Base-by-base conservation (phyloP, 2,888 invertebrate genomes). In the Cataglyphis albicans region DNA sequence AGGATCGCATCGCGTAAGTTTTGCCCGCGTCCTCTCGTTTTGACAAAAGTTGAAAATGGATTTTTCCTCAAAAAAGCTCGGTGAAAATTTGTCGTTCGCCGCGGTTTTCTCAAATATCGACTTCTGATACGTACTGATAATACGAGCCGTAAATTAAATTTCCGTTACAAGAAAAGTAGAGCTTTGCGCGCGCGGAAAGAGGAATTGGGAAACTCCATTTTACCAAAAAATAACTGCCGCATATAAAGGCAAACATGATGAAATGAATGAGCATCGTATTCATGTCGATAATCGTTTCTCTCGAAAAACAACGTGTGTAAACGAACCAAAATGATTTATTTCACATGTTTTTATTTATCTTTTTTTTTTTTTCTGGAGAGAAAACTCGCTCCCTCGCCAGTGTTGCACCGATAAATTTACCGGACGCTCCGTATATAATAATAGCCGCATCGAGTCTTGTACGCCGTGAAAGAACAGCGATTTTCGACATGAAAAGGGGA, bases 61-160 rank as follows among this genome's bases (percentile, higher is more conserved):
- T 59, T 68, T 78, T 78, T 59, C 38, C 44, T 35, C 10, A n/a
- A 18, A 25, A 25, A 52, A 64, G 21, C 64, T 52, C 15, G 35
- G 12, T 1, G 25, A 25, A 38, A 25, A 25, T 18, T 48, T 32
- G 21, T 52, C 64, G 64, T 32, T 15, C 44, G 63, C 25, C 15
- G 52, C 25, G 12, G 44, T 38, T 67, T 67, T 57, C 21, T 55
- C n/a, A 25, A 25, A 15, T 15, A n/a, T 41, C 35, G 25, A 55
- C 52, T 41, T 18, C 18, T 21, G 41, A n/a, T n/a, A 38, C 29
- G 12, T 32, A 41, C 29, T 57, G 3, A 67, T 57, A 78, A 67
- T 59, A 35, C 21, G 25, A 44, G 29, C 29, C 29, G 48, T 38
- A 59, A 78, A 78, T 59, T 9, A 32, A 67, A 67, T 67, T 78